Base-by-base conservation (phyloP, 2,888 invertebrate genomes). In the Dorcus hopei region DNA sequence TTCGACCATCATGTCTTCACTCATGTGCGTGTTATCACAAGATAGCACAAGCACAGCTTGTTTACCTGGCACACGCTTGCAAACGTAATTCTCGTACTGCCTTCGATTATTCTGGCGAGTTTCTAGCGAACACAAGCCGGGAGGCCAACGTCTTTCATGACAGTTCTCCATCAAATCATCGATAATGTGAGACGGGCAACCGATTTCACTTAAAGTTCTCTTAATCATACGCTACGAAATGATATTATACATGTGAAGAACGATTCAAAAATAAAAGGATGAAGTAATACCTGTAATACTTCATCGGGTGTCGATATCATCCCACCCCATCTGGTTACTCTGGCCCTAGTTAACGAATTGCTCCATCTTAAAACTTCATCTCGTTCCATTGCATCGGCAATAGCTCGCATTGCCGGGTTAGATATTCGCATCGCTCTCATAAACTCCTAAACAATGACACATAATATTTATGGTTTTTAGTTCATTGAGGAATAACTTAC, bases 241-340 rank as follows among this genome's bases (percentile, higher is more conserved):
- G 49, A 38, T 61, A 61, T 58, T 7, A 43, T 9, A n/a, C 4
- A 47, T 9, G 19, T 33, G 26, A 6, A 6, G 6, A 19, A 48
- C 11, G 6, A 6, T 19, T 47, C n/a, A 52, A 45, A 59, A 57
- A 48, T 60, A 39, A 3, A 16, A 49, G 33, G 11, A 53, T 49
- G 51, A 39, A 11, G 57, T 45, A 40, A 64, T 76, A 93, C 93
- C 87, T 93, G 93, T 67, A 96, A 81, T 53, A 93, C 90, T 78
- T 94, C 93, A 76, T 97, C 97, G 0, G 97, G 97, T 9, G 97
- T 97, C 33, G 96, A 96, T 72, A 97, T 97, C 95, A 97, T 96
- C 56, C 97, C 97, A 54, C 97, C 97, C 97, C 97, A 97, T 58
- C 97, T 85, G 1, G 95, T 95, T 47, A 97, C 97, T 59, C 95